Base-by-base conservation (phyloP, 1,140 invertebrate species). In the Panagrolaimus sp. region DNA sequence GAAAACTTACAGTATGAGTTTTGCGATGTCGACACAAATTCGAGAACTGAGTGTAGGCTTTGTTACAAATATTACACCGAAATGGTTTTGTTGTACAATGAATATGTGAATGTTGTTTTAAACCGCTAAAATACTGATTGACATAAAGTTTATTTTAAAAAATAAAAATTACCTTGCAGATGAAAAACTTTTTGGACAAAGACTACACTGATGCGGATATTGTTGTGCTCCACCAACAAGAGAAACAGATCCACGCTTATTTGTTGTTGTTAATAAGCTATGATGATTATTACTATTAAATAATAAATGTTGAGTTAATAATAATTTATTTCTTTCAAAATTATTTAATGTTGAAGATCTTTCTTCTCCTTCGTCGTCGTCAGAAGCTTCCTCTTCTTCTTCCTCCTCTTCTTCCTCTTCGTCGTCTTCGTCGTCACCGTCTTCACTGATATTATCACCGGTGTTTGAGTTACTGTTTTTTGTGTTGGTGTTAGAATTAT, bases 51-150 rank as follows among this genome's bases (percentile, higher is more conserved):
- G 96, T 99, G 86, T 99, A 99, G 1, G 80, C 79, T 44, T 84
- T 83, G 66, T 66, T 65, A 66, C 80, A 83, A 38, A 84, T 43
- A 63, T 86, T 84, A 74, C 87, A 87, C 86, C 91, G 90, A 84
- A 98, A 98, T 2, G 96, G 96, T 84, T 99, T 99, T 57, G 96
- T 90, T 78, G 91, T 94, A 77, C 92, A 95, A 87, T 99, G 96
- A 72, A 99, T 99, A 85, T 98, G 96, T 27, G 92, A 94, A 86
- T 99, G 96, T 84, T 99, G 96, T 84, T 98, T 99, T 43, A 99
- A 87, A 9, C 96, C 96, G 53, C 92, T 95, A 63, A 68, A 81
- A 74, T 38, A 23, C 63, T 13, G n/a, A 63, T 42, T 45, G 42
- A 13, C 20, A 11, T n/a, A 9, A 23, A 63, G 8, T 4, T n/a